Conservation (phyloP, 2,113 vertebrate genomes). For the Apodemus speciosus region DNA sequence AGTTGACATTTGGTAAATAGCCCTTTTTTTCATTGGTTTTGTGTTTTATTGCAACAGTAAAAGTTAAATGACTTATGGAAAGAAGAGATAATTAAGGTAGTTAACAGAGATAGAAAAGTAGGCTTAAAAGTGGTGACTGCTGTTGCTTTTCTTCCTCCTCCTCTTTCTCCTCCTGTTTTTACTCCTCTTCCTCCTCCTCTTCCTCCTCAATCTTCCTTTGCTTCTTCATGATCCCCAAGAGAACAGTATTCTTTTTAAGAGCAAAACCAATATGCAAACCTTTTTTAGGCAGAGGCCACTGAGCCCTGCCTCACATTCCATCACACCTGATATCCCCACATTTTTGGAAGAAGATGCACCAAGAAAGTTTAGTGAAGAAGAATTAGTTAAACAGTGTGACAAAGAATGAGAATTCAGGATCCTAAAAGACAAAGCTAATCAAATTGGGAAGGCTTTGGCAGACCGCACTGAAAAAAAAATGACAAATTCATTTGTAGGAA, state of each 20-base stretch:
- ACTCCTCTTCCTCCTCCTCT: not conserved
- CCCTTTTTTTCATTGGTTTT: not conserved
- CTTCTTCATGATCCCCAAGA: not conserved
- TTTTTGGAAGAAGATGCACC: not conserved
- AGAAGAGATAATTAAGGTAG: not conserved
- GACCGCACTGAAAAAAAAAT: not conserved
- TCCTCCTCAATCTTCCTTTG: no score
- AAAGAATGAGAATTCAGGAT: not conserved
- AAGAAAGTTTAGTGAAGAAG: not conserved
- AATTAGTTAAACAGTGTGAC: not conserved
- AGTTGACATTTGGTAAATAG: not conserved
- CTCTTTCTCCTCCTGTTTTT: not conserved
- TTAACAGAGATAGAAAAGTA: constrained; percentile 33
- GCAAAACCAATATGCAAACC: not conserved
- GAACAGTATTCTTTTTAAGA: not conserved
- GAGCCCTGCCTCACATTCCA: not conserved
- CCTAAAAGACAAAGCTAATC: not conserved
- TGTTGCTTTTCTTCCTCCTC: not conserved
- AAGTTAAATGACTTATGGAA: not conserved
- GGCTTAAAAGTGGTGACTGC: not conserved
- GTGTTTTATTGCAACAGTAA: constrained; percentile 1
- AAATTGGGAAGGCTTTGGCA: not conserved
- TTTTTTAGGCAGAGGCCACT: not conserved
- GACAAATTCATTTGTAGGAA: not conserved
- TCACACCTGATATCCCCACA: not conserved